phyloP scores from a whole-genome alignment of 1,140 invertebrate species.

The Hestina assimilis region DNA sequence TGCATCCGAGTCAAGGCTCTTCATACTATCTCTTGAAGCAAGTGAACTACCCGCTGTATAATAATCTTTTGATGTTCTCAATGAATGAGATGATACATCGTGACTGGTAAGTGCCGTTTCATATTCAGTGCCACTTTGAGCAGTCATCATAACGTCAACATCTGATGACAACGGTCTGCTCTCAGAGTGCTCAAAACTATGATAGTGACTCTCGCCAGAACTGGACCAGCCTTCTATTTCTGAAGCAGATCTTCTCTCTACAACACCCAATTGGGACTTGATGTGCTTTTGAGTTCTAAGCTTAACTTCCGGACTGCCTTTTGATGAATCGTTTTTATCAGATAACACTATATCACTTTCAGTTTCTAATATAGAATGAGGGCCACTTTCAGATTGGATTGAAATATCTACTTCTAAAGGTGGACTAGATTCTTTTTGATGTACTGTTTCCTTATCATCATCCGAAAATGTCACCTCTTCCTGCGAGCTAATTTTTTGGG shows the following conservation, averaged over 20 bases:
- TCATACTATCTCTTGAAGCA: slow-evolving; percentile 93
- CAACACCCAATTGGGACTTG: slow-evolving; percentile 73
- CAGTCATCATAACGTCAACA: slow-evolving; percentile 85
- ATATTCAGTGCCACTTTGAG: slow-evolving; percentile 89
- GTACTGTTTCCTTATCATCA: slow-evolving; percentile 70
- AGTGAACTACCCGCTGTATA: slow-evolving; percentile 89
- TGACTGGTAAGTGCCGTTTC: slow-evolving; percentile 91
- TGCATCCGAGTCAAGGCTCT: slow-evolving; percentile 91
- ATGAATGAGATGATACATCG: slow-evolving; percentile 84
- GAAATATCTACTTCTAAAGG: slow-evolving; percentile 71
- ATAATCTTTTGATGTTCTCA: slow-evolving; percentile 88
- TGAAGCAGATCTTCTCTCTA: slow-evolving; percentile 82
- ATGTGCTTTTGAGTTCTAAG: slow-evolving; percentile 77
- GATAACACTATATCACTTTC: slow-evolving; percentile 69
- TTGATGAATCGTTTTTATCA: slow-evolving; percentile 70
- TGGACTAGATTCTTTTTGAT: slow-evolving; percentile 65
- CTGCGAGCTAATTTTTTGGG: slow-evolving; percentile 67
- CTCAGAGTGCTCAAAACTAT: slow-evolving; percentile 90
- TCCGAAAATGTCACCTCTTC: slow-evolving; percentile 64
- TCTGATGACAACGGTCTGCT: slow-evolving; percentile 93
- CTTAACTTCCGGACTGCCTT: slow-evolving; percentile 73
- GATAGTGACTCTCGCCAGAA: slow-evolving; percentile 93
- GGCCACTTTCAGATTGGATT: slow-evolving; percentile 73
- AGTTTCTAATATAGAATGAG: slow-evolving; percentile 75
- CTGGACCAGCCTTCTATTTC: slow-evolving; percentile 89